Evolutionary conservation across 2,797 vertebrate species (phyloP), one percentile per base, ranked within the genome.

Genomic region (Enteromius unitaeniatus): DNA sequence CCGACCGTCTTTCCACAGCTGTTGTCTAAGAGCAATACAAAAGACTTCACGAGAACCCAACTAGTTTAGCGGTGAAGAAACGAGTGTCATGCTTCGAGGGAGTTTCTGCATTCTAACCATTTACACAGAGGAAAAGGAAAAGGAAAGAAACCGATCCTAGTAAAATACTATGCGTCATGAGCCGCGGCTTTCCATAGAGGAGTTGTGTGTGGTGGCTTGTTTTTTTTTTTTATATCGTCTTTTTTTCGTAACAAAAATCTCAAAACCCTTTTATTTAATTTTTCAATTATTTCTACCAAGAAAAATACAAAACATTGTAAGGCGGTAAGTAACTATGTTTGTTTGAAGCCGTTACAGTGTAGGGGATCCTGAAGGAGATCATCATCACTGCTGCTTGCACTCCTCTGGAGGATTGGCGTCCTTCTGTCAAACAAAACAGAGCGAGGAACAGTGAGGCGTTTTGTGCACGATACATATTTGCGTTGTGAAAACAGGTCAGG

Each of bases 291-390:
- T 96, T 96, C 97, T 99, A 97, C 96, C 97, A 97, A 98, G 95
- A 97, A 96, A 95, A 97, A 97, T 98, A 97, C 97, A 98, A 99
- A 99, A 97, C 97, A 95, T 94, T 94, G 96, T 98, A 99, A 99
- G 97, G 97, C 97, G 96, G 94, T 96, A 97, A 97, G 96, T 96
- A 98, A 97, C 95, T 96, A 95, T 96, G 96, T 96, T 95, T 95
- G 94, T 93, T 96, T 95, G 91, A 94, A 97, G 96, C 96, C 92
- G 95, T 97, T 96, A 97, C 97, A 98, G 96, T 97, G 97, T 96
- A 96, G 97, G 95, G 94, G 94, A 95, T 98, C 96, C 96, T 97
- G 95, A 94, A 95, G 96, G 96, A 95, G 28, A 65, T n/a, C 91
- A 93, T 92, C 93, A 96, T 99, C 97, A 99, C 96, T 99, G 98